phyloP scores from a whole-genome alignment of 2,113 vertebrate species.

The Ceyx melanurus region DNA sequence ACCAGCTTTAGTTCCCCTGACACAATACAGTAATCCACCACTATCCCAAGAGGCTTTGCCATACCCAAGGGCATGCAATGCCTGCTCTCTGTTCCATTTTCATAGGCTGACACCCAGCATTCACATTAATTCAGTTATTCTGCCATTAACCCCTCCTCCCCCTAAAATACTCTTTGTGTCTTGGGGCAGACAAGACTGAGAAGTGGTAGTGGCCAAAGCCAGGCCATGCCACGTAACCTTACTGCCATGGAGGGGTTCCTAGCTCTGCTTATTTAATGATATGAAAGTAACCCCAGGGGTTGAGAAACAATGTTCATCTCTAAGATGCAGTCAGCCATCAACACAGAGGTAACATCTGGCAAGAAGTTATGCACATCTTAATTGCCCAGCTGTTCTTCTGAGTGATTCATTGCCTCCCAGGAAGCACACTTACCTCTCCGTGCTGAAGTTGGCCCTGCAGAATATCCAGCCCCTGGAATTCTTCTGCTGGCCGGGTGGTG shows the following conservation, averaged over 20 bases:
- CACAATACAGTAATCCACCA: background rate
- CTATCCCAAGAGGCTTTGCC: background rate
- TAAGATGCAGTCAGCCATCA: conserved; percentile 64
- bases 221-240: background rate
- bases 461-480: background rate
- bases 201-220: background rate
- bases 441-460: background rate
- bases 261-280: conserved; percentile 16
- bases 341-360: conserved; percentile 62
- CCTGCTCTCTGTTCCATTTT: background rate
- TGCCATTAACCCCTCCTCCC: background rate
- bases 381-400: conserved; percentile 60
- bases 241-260: background rate
- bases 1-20: background rate
- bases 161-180: background rate
- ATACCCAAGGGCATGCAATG: fast-evolving
- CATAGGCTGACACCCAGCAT: background rate
- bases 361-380: conserved; percentile 46
- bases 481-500: background rate
- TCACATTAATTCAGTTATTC: background rate
- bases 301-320: conserved; percentile 57
- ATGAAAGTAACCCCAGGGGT: conserved; percentile 10
- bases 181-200: background rate
- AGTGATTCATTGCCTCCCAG: conserved; percentile 61
- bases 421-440: background rate